phyloP scores from a whole-genome alignment of 2,888 invertebrate genomes.

The Kuschelorhynchus macadamiae region DNA sequence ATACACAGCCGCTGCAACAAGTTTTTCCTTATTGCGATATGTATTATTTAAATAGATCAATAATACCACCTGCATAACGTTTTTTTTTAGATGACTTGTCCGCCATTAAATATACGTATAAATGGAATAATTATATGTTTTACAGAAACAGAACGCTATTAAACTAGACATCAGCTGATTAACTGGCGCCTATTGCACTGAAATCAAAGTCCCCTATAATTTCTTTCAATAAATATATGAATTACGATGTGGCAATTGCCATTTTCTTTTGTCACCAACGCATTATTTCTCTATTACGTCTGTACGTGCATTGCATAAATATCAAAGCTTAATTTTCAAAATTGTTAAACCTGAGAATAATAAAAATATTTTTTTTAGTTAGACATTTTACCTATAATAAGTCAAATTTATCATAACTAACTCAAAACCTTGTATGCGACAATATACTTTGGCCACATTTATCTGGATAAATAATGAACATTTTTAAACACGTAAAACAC shows the following conservation, averaged over 20 bases:
- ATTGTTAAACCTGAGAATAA: too few relatives aligned
- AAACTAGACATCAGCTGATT: constrained; percentile 55
- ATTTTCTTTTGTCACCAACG: background rate
- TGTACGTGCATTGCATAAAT: too few relatives aligned
- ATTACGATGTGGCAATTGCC: constrained; percentile 12
- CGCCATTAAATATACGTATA: constrained; percentile 46
- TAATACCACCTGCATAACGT: constrained; percentile 33
- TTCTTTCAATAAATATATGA: constrained; percentile 33
- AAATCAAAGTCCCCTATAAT: constrained; percentile 46
- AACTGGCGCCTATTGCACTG: constrained; percentile 53
- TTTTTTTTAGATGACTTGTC: constrained; percentile 33
- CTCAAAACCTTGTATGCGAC: too few relatives aligned
- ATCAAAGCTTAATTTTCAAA: too few relatives aligned
- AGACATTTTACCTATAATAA: too few relatives aligned
- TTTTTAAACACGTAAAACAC: too few relatives aligned
- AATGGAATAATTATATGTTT: constrained; percentile 53
- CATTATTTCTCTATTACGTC: too few relatives aligned
- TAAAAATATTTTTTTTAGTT: too few relatives aligned
- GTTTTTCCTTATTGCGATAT: background rate
- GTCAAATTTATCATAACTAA: too few relatives aligned
- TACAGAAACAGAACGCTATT: constrained; percentile 46
- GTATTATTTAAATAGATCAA: constrained; percentile 30
- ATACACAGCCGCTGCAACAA: background rate
- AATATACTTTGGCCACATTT: too few relatives aligned
- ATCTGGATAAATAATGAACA: too few relatives aligned